These are phyloP conservation scores for Clarias pachynema DNA, from an alignment of 2,797 vertebrate species.

Conservation along the genomic window DNA sequence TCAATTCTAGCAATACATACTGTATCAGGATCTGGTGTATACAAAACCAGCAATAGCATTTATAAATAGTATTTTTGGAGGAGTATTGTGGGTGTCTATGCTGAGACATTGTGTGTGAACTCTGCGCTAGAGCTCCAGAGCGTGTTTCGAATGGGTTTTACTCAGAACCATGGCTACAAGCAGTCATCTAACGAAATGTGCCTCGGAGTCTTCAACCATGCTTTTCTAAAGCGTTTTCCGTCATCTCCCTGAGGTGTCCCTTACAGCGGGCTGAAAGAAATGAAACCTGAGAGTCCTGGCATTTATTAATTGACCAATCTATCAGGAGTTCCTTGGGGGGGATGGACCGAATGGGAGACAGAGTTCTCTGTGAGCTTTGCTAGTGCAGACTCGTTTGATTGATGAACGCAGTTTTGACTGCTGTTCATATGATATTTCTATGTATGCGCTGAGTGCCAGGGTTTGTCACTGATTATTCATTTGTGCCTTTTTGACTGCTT, in stretches of 20 bases:
- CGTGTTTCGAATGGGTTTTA: constrained; percentile 12
- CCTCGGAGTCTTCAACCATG: constrained; percentile 50
- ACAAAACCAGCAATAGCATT: neutral
- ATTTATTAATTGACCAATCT: constrained; percentile 50
- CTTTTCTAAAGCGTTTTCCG: constrained; percentile 61
- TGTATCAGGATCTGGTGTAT: neutral
- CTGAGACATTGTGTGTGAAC: neutral
- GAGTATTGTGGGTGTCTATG: neutral
- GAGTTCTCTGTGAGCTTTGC: neutral
- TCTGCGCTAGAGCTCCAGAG: constrained; percentile 24
- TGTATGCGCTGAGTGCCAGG: neutral
- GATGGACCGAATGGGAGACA: neutral
- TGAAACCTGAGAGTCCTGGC: constrained; percentile 51
- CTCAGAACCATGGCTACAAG: neutral
- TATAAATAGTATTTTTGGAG: neutral
- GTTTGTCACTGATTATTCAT: neutral
- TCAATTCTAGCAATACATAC: neutral
- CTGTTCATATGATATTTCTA: neutral
- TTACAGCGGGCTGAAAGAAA: constrained; percentile 30
- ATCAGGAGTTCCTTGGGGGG: constrained; percentile 24
- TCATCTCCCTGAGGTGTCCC: constrained; percentile 50
- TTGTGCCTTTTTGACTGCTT: neutral
- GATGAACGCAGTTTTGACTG: neutral
- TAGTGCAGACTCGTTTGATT: neutral
- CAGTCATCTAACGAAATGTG: constrained; percentile 44